A percentile compares a stretch with the other conserved stretches of the same genome.
phyloP scores from a whole-genome alignment of 53 echinoderm and acorn worm genomes.

The Apostichopus leukothele region DNA sequence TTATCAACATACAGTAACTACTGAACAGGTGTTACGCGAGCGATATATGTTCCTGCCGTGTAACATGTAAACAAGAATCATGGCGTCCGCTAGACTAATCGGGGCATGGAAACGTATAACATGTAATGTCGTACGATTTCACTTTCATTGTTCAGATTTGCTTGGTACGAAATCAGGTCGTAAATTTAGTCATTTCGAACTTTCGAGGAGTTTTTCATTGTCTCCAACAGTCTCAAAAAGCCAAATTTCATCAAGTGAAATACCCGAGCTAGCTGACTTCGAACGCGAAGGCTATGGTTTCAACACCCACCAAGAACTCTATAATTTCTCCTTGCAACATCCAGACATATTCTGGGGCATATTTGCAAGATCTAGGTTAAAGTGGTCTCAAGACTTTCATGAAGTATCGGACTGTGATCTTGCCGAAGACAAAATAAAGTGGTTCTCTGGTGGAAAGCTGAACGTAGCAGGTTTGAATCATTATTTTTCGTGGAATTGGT shows the following conservation, averaged over 20 bases:
- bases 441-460: constrained; percentile 88
- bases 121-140: not conserved
- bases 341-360: constrained; percentile 94
- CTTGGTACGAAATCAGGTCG: not conserved
- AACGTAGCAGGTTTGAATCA: constrained; percentile 77
- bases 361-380: constrained; percentile 76
- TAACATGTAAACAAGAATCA: not conserved
- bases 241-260: constrained; percentile 78
- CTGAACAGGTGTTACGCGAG: too few species aligned
- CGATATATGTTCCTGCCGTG: too few species aligned
- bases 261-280: constrained; percentile 81
- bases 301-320: constrained; percentile 69
- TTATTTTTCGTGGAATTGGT: not conserved
- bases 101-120: not conserved
- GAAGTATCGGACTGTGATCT: constrained; percentile 79
- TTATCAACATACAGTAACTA: too few species aligned
- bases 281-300: constrained; percentile 70
- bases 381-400: constrained; percentile 82
- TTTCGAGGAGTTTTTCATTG: not conserved
- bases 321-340: constrained; percentile 77
- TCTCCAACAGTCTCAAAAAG: constrained; percentile 30
- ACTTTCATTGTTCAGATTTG: not conserved
- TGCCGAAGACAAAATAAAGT: constrained; percentile 70
- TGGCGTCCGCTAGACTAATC: not conserved
- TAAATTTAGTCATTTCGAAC: not conserved